Conservation (phyloP, 1,140 invertebrate genomes). For the Caenorhabditis remanei region DNA sequence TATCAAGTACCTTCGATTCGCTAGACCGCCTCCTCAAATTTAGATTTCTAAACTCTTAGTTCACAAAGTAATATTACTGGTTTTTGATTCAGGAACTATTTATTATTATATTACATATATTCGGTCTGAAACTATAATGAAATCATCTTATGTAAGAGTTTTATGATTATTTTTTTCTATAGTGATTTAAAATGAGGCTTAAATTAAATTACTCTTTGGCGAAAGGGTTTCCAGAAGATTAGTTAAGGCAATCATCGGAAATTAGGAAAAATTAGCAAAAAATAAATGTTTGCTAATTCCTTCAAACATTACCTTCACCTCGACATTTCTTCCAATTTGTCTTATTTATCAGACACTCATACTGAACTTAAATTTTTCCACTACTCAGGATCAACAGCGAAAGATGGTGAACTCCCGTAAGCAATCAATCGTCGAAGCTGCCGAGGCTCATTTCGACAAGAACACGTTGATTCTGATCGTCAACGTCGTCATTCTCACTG, state of each 20-base stretch:
- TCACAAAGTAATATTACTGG: not conserved
- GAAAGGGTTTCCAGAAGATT: too few relatives aligned
- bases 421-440: slow-evolving; percentile 70
- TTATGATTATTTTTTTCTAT: not conserved
- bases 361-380: not conserved
- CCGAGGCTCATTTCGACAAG: slow-evolving; percentile 72
- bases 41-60: slow-evolving; percentile 45
- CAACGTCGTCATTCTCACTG: slow-evolving; percentile 69
- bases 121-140: not conserved
- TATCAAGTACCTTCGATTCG: slow-evolving; percentile 7
- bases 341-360: not conserved
- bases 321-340: not conserved
- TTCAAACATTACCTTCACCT: not conserved
- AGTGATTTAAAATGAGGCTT: too few relatives aligned
- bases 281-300: too few relatives aligned
- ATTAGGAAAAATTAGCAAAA: too few relatives aligned
- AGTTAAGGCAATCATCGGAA: too few relatives aligned
- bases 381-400: slow-evolving; percentile 22
- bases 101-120: not conserved
- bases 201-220: too few relatives aligned
- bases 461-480: slow-evolving; percentile 72
- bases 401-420: slow-evolving; percentile 60
- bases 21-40: not conserved
- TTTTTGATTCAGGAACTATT: slow-evolving; percentile 8
- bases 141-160: not conserved